phyloP scores from a whole-genome alignment of 2,888 invertebrate genomes.

The Harpalus rubripes region DNA sequence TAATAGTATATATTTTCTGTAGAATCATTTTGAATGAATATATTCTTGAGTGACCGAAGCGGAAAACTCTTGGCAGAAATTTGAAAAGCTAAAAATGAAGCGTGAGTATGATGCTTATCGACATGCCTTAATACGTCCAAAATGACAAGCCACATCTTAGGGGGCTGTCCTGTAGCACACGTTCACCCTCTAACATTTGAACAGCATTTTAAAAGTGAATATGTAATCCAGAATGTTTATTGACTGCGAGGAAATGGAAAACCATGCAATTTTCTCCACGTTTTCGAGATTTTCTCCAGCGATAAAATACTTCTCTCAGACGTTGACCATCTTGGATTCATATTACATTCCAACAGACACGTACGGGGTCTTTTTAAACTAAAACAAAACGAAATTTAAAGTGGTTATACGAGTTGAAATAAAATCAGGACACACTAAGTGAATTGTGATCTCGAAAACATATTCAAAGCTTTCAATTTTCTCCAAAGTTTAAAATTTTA shows the following conservation, averaged over 20 bases:
- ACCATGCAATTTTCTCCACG: conserved; percentile 56
- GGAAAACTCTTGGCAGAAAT: conserved; percentile 1
- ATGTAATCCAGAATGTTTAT: conserved; percentile 64
- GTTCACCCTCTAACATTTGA: conserved; percentile 13
- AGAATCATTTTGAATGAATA: neutral
- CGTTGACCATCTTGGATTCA: conserved; percentile 16
- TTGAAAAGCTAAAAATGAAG: conserved; percentile 46
- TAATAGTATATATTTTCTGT: neutral
- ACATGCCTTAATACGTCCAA: conserved; percentile 52
- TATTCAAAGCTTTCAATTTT: neutral
- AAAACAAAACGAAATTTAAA: conserved; percentile 15
- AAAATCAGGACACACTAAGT: neutral
- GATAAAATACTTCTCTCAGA: conserved; percentile 29
- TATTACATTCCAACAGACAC: conserved; percentile 4
- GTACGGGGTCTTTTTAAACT: neutral
- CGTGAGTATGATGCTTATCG: neutral
- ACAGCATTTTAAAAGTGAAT: conserved; percentile 56
- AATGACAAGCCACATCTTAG: conserved; percentile 66
- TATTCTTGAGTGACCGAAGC: conserved; percentile 4
- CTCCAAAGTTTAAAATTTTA: conserved; percentile 9
- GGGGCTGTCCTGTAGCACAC: conserved; percentile 44
- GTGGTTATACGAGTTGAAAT: neutral
- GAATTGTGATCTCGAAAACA: neutral
- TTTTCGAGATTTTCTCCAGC: conserved; percentile 37
- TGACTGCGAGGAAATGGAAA: conserved; percentile 65